Percentiles rank a stretch among this genome's conserved stretches.
Conservation (phyloP, 2,888 invertebrate genomes). For the Amblyteles armatorius region DNA sequence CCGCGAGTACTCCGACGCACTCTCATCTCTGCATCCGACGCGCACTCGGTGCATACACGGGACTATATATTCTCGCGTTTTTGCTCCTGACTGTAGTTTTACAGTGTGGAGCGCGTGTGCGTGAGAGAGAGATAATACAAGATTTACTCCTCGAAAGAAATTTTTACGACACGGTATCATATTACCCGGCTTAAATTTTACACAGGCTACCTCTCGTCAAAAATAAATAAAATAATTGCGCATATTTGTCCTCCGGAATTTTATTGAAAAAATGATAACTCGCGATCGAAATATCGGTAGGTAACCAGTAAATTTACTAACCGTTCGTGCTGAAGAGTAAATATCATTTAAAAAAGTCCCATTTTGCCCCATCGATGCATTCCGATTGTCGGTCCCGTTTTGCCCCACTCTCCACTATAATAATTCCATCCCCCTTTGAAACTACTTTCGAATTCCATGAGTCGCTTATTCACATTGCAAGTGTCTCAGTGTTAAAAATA, state of each 20-base stretch:
- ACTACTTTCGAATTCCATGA: no score
- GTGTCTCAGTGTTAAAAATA: neutral
- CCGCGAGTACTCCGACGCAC: constrained; percentile 48
- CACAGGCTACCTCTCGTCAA: constrained; percentile 30
- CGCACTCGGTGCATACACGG: constrained; percentile 1
- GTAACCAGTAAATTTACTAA: constrained; percentile 25
- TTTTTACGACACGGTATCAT: constrained; percentile 47
- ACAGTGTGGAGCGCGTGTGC: neutral
- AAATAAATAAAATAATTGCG: constrained; percentile 47
- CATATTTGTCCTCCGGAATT: constrained; percentile 26
- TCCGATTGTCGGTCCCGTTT: no score
- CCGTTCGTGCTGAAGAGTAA: neutral
- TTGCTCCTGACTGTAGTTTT: constrained; percentile 13
- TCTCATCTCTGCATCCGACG: constrained; percentile 44
- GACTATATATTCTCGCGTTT: constrained; percentile 49
- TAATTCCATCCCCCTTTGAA: no score
- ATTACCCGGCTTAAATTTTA: constrained; percentile 38
- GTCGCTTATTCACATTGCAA: no score
- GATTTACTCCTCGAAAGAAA: constrained; percentile 38
- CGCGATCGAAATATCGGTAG: neutral
- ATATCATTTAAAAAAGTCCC: no score
- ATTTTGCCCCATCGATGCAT: no score
- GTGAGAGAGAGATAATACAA: constrained; percentile 5
- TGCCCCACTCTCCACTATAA: no score
- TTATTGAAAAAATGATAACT: neutral